phyloP scores from a whole-genome alignment of 1,140 invertebrate species.

The Brachystomella parvula region DNA sequence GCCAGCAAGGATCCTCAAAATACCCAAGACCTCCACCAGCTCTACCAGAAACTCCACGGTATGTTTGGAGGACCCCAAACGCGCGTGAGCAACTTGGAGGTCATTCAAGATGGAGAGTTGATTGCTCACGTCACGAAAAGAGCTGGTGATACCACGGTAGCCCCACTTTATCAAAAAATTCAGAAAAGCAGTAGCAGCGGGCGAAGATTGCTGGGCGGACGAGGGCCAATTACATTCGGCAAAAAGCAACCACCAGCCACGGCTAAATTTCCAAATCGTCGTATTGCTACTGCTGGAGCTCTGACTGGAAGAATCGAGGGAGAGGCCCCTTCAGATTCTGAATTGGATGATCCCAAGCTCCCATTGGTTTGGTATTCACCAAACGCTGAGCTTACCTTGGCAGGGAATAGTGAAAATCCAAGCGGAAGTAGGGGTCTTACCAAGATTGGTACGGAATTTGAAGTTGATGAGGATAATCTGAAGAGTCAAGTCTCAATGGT shows the following conservation, averaged over 20 bases:
- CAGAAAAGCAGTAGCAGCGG: background rate
- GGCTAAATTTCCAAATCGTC: background rate
- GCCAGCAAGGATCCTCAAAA: slow-evolving; percentile 8
- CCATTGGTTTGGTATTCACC: slow-evolving; percentile 1
- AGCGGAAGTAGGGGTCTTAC: too few relatives aligned
- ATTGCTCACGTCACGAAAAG: background rate
- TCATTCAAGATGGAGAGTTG: slow-evolving; percentile 1
- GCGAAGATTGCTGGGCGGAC: background rate
- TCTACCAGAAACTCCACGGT: background rate
- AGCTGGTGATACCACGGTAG: background rate
- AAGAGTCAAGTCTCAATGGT: slow-evolving; percentile 16
- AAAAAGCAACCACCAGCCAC: background rate
- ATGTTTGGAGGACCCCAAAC: background rate
- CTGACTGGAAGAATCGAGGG: too few relatives aligned
- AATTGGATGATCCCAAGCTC: background rate
- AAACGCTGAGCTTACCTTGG: background rate
- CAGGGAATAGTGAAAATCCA: background rate
- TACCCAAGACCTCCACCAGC: background rate
- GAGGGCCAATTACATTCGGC: too few relatives aligned
- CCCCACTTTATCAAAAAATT: background rate
- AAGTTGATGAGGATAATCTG: slow-evolving; percentile 19
- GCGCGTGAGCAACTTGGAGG: background rate
- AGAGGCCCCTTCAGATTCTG: background rate
- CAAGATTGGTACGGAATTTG: slow-evolving; percentile 18
- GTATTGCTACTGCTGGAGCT: background rate